Percentiles rank a stretch among this genome's conserved stretches.
These are phyloP conservation scores for Aethina tumida DNA, from an alignment of 1,140 invertebrate genomes.

Conservation along the genomic window DNA sequence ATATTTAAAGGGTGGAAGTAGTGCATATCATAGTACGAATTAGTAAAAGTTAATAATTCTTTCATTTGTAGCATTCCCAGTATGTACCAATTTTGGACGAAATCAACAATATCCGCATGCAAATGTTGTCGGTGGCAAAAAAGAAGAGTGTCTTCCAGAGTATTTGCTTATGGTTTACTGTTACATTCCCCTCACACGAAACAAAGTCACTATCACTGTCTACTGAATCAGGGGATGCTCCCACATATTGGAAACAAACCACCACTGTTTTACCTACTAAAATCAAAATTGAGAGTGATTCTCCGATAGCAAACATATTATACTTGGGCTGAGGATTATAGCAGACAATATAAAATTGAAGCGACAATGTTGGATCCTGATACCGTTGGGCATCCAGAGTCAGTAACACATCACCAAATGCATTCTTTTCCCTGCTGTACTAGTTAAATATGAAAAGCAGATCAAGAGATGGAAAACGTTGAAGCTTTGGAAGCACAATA, in stretches of 20 bases:
- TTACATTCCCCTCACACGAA: constrained; percentile 37
- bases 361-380: constrained; percentile 59
- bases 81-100: constrained; percentile 52
- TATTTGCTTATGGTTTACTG: constrained; percentile 57
- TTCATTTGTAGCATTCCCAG: constrained; percentile 43
- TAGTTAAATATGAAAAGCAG: constrained; percentile 38
- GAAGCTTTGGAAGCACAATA: too few species aligned
- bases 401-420: constrained; percentile 67
- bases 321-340: constrained; percentile 41
- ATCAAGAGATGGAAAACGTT: constrained; percentile 11
- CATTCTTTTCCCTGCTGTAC: constrained; percentile 54
- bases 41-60: neutral
- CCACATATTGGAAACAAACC: constrained; percentile 97
- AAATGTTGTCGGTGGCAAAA: constrained; percentile 39
- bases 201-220: constrained; percentile 49
- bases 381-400: constrained; percentile 61
- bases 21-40: neutral
- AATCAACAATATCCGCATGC: constrained; percentile 37
- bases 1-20: neutral
- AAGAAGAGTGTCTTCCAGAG: constrained; percentile 61
- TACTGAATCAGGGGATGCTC: constrained; percentile 60
- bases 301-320: constrained; percentile 59
- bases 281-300: constrained; percentile 41
- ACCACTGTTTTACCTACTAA: constrained; percentile 62
- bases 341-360: constrained; percentile 55